A percentile compares a stretch with the other conserved stretches of the same genome.
Evolutionary conservation across 2,113 vertebrate species (phyloP).

Genomic region (Pelusios castaneus): DNA sequence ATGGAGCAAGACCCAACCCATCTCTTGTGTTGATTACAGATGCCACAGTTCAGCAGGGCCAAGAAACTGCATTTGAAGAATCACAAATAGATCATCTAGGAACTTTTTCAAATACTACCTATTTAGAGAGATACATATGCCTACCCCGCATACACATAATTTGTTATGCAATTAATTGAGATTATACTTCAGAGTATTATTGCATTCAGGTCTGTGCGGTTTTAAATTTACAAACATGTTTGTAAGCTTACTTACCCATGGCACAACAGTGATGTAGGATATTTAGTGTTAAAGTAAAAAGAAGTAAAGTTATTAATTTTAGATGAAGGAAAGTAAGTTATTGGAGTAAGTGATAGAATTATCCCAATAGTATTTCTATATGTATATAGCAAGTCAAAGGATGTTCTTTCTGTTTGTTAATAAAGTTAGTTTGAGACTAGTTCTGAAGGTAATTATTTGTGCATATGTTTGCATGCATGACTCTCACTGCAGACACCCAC

Average conservation of each 20-base stretch:
- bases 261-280: neutral
- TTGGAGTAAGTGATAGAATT: too few relatives aligned
- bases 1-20: neutral
- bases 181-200: neutral
- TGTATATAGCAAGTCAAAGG: accelerated
- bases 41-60: neutral
- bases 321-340: too few relatives aligned
- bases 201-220: neutral
- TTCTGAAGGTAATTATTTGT: neutral
- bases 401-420: accelerated
- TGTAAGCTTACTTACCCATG: neutral
- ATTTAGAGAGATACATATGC: neutral
- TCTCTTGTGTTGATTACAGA: neutral
- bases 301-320: accelerated
- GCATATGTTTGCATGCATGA: neutral
- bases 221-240: neutral
- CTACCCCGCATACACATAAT: neutral
- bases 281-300: neutral
- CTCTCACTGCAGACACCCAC: neutral
- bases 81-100: neutral
- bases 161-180: neutral
- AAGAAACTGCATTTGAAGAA: neutral
- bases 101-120: neutral
- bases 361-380: accelerated
- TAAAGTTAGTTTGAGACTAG: neutral